These are phyloP conservation scores for Elaphurus davidianus DNA, from an alignment of 2,113 vertebrate species.

Conservation along the genomic window DNA sequence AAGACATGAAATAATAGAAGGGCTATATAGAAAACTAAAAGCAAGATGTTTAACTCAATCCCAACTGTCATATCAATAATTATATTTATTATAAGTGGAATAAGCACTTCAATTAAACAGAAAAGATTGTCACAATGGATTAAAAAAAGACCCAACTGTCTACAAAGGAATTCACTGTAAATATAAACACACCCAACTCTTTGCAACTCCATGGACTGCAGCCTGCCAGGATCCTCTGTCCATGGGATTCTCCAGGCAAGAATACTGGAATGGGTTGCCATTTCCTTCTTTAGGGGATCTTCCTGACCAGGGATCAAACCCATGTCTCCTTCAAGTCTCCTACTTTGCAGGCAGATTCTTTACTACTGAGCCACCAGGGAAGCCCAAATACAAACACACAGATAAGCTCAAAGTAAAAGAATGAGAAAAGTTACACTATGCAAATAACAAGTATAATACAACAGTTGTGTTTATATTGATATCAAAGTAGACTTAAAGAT, in stretches of 20 bases:
- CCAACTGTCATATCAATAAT: neutral
- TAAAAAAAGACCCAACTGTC: neutral
- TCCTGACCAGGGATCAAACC: neutral
- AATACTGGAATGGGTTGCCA: neutral
- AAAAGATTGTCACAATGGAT: neutral
- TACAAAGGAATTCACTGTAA: neutral
- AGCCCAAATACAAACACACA: neutral
- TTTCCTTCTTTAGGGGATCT: neutral
- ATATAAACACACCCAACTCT: neutral
- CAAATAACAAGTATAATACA: neutral
- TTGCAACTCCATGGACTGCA: neutral
- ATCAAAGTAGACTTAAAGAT: neutral
- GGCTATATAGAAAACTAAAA: neutral
- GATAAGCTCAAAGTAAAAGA: neutral
- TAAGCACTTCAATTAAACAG: neutral
- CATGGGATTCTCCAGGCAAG: neutral
- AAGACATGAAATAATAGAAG: neutral
- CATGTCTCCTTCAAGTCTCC: neutral
- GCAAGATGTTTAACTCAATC: neutral
- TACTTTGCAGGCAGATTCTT: neutral
- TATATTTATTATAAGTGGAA: neutral
- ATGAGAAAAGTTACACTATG: neutral
- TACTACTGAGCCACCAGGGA: neutral
- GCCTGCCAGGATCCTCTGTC: neutral
- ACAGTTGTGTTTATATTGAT: neutral